Evolutionary conservation across 2,888 invertebrate species (phyloP).

Genomic region (Eupithecia subumbrata): DNA sequence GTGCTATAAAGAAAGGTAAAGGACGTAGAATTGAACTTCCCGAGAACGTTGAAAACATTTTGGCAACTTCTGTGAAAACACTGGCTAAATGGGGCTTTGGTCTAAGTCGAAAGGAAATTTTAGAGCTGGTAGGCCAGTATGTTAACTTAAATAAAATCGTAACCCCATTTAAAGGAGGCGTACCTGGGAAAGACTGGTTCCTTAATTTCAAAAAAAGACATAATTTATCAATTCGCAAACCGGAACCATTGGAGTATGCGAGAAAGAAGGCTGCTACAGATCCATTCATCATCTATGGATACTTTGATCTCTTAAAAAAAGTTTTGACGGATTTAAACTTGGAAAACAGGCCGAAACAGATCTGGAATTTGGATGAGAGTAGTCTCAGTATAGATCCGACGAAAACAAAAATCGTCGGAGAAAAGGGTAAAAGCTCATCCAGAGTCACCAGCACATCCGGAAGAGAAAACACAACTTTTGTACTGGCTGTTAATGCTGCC

Average conservation of each 20-base stretch:
- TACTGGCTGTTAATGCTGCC: background rate
- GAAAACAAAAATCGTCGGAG: conserved; percentile 4
- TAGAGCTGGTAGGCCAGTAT: no score
- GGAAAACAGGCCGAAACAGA: background rate
- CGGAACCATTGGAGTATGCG: no score
- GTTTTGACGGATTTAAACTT: background rate
- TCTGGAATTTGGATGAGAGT: conserved; percentile 17
- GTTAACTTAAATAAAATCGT: no score
- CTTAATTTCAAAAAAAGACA: no score
- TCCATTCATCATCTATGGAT: background rate
- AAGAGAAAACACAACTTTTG: background rate
- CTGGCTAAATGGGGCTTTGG: conserved; percentile 9
- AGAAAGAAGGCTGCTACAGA: background rate
- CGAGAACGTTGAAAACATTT: conserved; percentile 17
- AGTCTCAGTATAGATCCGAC: conserved; percentile 18
- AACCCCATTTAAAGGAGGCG: no score
- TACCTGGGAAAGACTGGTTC: no score
- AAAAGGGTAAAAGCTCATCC: background rate
- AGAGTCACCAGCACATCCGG: background rate
- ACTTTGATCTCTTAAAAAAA: background rate
- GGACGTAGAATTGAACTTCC: conserved; percentile 18
- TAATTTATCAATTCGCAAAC: no score
- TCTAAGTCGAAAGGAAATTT: background rate
- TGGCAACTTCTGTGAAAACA: conserved; percentile 10
- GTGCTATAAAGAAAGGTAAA: conserved; percentile 20